Evolutionary conservation across 2,113 vertebrate genomes (phyloP), one percentile per base, ranked within the genome.

Genomic region (Chlorodrepanis virens): DNA sequence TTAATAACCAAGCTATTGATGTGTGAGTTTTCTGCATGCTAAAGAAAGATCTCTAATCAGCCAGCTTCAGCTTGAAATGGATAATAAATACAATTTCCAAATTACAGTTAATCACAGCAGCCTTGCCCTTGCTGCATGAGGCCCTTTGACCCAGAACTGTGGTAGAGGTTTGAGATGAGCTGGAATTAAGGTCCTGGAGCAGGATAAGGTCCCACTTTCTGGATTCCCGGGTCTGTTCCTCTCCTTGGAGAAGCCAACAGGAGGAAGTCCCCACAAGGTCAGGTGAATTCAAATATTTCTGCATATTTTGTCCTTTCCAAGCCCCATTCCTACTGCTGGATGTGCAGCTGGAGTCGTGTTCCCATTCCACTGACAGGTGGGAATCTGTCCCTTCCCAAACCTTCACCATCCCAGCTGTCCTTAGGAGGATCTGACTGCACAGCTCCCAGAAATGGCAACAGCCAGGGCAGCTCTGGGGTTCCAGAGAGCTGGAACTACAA

Each of bases 391-490:
- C 0, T 45, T n/a, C 87, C 65, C 84, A 68, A 35, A 57, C 0
- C 23, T 16, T 22, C 11, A 0, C 2, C 5, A 27, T 31, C 53
- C 37, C 24, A 4, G 3, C 35, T 2, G 0, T 5, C 14, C 11
- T 31, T 3, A 4, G 53, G 1, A 6, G 53, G 31, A 14, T 24
- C 64, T 33, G 77, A 39, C 52, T 7, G 64, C 35, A 6, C 10
- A 28, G 33, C 47, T 53, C 1, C n/a, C 23, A 25, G 57, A 14
- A 49, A 22, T 1, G 27, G 8, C 5, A 3, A 0, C 7, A 6
- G 2, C 47, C 53, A 29, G 61, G 35, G 57, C 4, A 17, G 49
- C 37, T 54, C 16, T 27, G 42, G 31, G 60, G 10, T 11, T 47
- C 18, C 49, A 8, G 13, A 1, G 15, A 7, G 49, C 45, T 33